phyloP scores from a whole-genome alignment of 2,113 vertebrate species.

The Crotalus helleri region DNA sequence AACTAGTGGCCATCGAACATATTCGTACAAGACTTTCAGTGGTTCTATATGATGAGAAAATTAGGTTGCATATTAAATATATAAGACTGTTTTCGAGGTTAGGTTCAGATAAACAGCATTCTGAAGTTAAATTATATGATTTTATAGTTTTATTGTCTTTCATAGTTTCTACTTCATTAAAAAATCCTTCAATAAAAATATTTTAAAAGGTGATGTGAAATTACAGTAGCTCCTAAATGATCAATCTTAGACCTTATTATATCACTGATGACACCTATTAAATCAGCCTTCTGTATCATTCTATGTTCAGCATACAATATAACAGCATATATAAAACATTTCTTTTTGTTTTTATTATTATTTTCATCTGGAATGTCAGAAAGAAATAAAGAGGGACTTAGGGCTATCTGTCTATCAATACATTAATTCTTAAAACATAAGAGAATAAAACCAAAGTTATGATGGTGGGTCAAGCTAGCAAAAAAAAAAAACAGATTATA shows the following conservation, averaged over 20 bases:
- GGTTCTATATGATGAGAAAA: conserved; percentile 64
- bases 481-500: neutral
- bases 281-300: neutral
- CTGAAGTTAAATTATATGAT: neutral
- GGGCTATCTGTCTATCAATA: neutral
- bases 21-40: conserved; percentile 82
- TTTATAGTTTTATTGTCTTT: neutral
- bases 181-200: neutral
- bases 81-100: neutral
- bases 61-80: neutral
- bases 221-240: neutral
- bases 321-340: neutral
- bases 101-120: neutral
- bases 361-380: neutral
- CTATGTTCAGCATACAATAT: neutral
- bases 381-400: neutral
- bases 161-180: neutral
- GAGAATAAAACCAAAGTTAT: neutral
- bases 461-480: neutral
- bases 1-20: conserved; percentile 74
- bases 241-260: neutral
- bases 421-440: neutral
- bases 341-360: neutral
- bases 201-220: neutral
- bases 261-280: neutral